These are phyloP conservation scores for Microctonus aethiopoides DNA, from an alignment of 2,888 invertebrate species.

Conservation along the genomic window DNA sequence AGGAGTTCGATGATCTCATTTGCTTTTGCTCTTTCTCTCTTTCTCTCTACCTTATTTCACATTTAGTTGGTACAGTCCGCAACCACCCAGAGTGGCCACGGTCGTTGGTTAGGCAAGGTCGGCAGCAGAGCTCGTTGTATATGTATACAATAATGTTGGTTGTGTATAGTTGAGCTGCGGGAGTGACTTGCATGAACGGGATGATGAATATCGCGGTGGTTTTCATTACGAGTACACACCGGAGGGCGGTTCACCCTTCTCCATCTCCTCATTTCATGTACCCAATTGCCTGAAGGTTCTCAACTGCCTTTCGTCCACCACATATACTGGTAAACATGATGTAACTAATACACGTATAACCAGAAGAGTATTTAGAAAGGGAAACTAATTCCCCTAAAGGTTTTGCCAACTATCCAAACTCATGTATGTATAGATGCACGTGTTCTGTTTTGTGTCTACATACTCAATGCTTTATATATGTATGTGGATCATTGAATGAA, in stretches of 20 bases:
- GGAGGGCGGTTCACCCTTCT: constrained; percentile 32
- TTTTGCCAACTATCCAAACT: background rate
- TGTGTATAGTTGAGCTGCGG: constrained; percentile 15
- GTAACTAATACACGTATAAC: background rate
- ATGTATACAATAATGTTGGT: constrained; percentile 15
- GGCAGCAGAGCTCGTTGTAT: constrained; percentile 7
- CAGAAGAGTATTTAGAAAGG: background rate
- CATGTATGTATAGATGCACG: background rate
- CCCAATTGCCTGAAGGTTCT: constrained; percentile 36
- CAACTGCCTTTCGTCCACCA: constrained; percentile 30
- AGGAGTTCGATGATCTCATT: background rate
- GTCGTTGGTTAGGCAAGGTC: constrained; percentile 33
- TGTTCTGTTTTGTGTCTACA: too few species aligned
- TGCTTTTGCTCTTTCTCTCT: background rate
- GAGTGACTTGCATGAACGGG: constrained; percentile 36
- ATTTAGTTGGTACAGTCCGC: constrained; percentile 2
- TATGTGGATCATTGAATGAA: background rate
- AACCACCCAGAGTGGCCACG: constrained; percentile 18
- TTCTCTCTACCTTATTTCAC: background rate
- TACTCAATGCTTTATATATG: background rate
- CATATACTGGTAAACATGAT: too few species aligned
- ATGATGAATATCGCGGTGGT: constrained; percentile 47
- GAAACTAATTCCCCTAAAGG: background rate
- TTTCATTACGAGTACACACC: constrained; percentile 44
- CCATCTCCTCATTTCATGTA: constrained; percentile 24